These are phyloP conservation scores for Trichonephila clavipes DNA, from an alignment of 1,140 invertebrate genomes.

Conservation along the genomic window DNA sequence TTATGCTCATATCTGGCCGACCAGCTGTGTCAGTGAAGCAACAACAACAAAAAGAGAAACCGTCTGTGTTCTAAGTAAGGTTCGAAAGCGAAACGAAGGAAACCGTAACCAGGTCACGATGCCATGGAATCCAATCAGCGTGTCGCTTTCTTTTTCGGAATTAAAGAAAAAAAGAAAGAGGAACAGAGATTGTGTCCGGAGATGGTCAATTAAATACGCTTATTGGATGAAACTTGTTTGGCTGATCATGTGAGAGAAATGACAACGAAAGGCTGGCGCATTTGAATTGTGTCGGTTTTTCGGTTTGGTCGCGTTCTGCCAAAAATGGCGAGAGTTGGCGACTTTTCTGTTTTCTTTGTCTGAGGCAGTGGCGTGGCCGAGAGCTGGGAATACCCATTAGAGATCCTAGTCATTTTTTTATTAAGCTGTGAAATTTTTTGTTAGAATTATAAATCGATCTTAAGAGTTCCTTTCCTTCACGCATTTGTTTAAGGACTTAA, in stretches of 20 bases:
- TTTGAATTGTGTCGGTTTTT: neutral
- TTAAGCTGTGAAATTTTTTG: too few relatives aligned
- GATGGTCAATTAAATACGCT: constrained; percentile 43
- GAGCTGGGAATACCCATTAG: too few relatives aligned
- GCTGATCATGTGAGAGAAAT: constrained; percentile 32
- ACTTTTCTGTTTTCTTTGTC: neutral
- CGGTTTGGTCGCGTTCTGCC: neutral
- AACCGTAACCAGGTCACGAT: constrained; percentile 70
- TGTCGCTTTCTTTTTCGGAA: constrained; percentile 3
- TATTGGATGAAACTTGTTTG: constrained; percentile 61
- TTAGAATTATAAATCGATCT: too few relatives aligned
- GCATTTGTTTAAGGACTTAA: too few relatives aligned
- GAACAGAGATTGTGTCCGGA: constrained; percentile 8
- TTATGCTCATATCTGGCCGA: constrained; percentile 49
- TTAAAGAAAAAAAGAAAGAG: neutral
- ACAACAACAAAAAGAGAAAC: neutral
- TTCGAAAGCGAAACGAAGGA: constrained; percentile 53
- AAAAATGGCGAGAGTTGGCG: neutral
- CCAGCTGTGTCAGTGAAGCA: constrained; percentile 24
- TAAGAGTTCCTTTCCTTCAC: too few relatives aligned
- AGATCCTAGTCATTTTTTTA: too few relatives aligned
- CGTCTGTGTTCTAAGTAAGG: constrained; percentile 35
- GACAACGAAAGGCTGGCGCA: neutral
- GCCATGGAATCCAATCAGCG: constrained; percentile 45
- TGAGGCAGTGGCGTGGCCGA: too few relatives aligned